Percentiles rank a stretch among this genome's conserved stretches.
phyloP scores from a whole-genome alignment of 2,113 vertebrate species.

The Paraplagusia blochii region DNA sequence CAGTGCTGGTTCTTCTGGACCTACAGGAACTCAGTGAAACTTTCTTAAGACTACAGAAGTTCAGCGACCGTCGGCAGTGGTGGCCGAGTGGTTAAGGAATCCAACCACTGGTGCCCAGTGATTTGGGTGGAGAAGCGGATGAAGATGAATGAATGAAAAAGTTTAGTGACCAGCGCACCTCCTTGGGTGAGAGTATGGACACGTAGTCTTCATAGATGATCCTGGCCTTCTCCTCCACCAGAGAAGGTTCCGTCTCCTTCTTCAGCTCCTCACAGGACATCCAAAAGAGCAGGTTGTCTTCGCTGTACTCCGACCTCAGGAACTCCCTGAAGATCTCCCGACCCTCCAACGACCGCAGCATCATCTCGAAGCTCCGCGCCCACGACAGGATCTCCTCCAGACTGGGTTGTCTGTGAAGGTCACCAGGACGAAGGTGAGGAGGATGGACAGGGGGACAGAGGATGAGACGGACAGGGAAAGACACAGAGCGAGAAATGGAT shows the following conservation, averaged over 20 bases:
- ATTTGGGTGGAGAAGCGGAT: too few relatives aligned
- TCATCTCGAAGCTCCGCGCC: conserved; percentile 96
- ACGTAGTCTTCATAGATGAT: conserved; percentile 98
- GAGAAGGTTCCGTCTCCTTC: conserved; percentile 84
- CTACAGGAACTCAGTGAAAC: too few relatives aligned
- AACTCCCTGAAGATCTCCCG: conserved; percentile 93
- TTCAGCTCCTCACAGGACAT: conserved; percentile 95
- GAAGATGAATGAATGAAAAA: too few relatives aligned
- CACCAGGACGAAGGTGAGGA: neutral
- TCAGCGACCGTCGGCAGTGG: too few relatives aligned
- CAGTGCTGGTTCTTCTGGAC: too few relatives aligned
- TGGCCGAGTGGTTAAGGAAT: too few relatives aligned
- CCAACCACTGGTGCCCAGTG: too few relatives aligned
- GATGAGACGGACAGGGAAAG: conserved; percentile 5
- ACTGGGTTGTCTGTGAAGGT: conserved; percentile 76
- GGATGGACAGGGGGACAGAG: conserved; percentile 2
- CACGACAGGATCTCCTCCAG: conserved; percentile 92
- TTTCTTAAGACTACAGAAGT: too few relatives aligned
- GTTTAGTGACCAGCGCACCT: conserved; percentile 74
- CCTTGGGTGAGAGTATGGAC: conserved; percentile 98
- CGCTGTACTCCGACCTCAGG: conserved; percentile 95
- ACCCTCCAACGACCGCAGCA: conserved; percentile 92
- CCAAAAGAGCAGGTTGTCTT: conserved; percentile 99
- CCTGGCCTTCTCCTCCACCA: conserved; percentile 90
- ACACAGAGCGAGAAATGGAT: too few relatives aligned